Evolutionary conservation across 2,797 vertebrate genomes (phyloP), one percentile per base, ranked within the genome.

Genomic region (Podarcis siculus): DNA sequence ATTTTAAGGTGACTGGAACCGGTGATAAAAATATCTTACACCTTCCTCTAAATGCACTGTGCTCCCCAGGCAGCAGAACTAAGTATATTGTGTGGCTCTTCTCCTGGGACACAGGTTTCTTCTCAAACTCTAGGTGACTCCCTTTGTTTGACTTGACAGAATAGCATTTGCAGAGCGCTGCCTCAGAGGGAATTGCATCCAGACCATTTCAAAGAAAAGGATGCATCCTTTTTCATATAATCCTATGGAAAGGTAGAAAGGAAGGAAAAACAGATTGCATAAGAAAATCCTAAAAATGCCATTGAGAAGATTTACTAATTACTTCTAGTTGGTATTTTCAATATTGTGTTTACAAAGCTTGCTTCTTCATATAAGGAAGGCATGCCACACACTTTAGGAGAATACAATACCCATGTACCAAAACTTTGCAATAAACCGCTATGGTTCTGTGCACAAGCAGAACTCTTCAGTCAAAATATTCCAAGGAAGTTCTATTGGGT

Each of bases 111-210:
- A 66, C 35, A 64, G 39, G 27, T 25, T 19, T 58, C 66, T 61
- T 61, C 35, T 88, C 8, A n/a, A 10, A 79, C 35, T 69, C 64
- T 78, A 77, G 81, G 45, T 45, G 15, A 55, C 27, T 69, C 39
- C 42, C 42, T 78, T 78, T 71, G 27, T 42, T 76, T 88, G 66
- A 71, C 19, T 84, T 76, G 67, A 84, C 30, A 39, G 78, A 83
- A 49, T 17, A 39, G 1, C 64, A 42, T 84, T 83, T 79, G 30
- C 30, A 45, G 66, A 19, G 49, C 19, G 19, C 15, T 42, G 66
- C 1, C 27, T 71, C 35, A 61, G 82, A 72, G 13, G 42, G 80
- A 76, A 69, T 77, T 35, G 2, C 61, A 79, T n/a, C 39, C n/a
- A 67, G 21, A 35, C 21, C 8, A 6, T 39, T 32, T 42, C 12